phyloP scores from a whole-genome alignment of 2,113 vertebrate species.

The Aix galericulata region DNA sequence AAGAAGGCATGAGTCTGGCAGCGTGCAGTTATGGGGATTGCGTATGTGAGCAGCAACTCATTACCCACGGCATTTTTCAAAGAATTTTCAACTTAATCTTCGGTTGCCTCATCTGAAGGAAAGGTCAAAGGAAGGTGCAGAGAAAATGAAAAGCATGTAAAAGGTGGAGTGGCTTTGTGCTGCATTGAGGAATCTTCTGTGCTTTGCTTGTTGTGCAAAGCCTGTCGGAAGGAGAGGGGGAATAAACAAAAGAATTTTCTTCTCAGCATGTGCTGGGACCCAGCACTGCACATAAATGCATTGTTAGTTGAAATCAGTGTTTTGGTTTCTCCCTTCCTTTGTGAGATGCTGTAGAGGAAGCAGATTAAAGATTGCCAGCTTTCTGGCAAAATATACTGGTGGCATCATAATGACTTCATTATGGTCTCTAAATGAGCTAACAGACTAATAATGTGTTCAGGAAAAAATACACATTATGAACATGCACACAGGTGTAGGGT shows the following conservation, averaged over 20 bases:
- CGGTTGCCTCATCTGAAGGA: neutral
- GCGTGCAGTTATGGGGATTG: neutral
- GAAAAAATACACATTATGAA: conserved; percentile 26
- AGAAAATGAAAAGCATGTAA: neutral
- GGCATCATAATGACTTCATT: conserved; percentile 61
- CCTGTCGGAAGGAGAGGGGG: neutral
- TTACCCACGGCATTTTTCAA: neutral
- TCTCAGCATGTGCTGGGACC: conserved; percentile 19
- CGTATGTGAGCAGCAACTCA: accelerated
- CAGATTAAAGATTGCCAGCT: conserved; percentile 56
- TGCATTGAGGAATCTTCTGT: neutral
- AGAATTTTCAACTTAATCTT: neutral
- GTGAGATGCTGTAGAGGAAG: conserved; percentile 46
- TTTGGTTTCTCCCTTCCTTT: conserved; percentile 67
- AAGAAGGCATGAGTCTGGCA: neutral
- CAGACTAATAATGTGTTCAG: conserved; percentile 2
- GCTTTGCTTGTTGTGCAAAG: neutral
- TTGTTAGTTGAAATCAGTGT: conserved; percentile 52
- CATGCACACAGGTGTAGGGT: conserved; percentile 21
- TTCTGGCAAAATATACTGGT: conserved; percentile 43
- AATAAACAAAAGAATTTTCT: conserved; percentile 39
- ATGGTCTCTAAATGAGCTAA: conserved; percentile 44
- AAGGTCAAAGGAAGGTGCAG: neutral
- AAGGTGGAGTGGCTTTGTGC: neutral
- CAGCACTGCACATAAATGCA: conserved; percentile 16